Base-by-base conservation (phyloP, 2,797 vertebrate species). In the Lagorchestes hirsutus region DNA sequence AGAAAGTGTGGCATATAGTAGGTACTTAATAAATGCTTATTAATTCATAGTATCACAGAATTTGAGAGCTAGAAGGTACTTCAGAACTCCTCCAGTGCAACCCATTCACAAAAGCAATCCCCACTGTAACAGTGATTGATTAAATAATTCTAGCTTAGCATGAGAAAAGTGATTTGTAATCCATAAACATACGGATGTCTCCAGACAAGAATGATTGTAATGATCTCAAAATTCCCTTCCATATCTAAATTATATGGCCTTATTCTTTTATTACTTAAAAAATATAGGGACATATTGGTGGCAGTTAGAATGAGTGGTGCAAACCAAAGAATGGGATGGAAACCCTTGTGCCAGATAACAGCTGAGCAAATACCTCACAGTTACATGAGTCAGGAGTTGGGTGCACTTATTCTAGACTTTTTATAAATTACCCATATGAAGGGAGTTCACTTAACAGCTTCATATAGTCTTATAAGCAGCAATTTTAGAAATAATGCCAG, bases 401-500 rank as follows among this genome's bases (percentile, higher is more conserved):
- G 24, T 87, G 40, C 27, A 9, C 22, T 87, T 87, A 87, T 87
- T 46, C 74, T 87, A 46, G 74, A 50, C 74, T 87, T 87, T 3
- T 16, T 34, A 91, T 18, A 31, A 29, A 34, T 58, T 93, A 50
- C 92, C 52, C 90, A 91, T 31, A 56, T 40, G 40, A 34, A 57
- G 5, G 1, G 3, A 16, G 11, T 91, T 94, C 34, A 90, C 91
- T 52, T 95, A 94, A 56, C 91, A 94, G 31, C 59, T 62, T 58
- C 90, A 94, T 54, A n/a, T 55, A 94, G 29, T 91, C 50, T 31
- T 58, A 92, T 92, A 96, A 93, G 93, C 91, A 93, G 59, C 8
- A 8, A 54, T 94, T 55, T 93, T 96, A 96, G 97, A 98, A 97
- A 94, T 55, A 90, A 87, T 34, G 56, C 4, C 55, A 92, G 4